Conservation (phyloP, 2,888 invertebrate species). For the Eurois occulta region DNA sequence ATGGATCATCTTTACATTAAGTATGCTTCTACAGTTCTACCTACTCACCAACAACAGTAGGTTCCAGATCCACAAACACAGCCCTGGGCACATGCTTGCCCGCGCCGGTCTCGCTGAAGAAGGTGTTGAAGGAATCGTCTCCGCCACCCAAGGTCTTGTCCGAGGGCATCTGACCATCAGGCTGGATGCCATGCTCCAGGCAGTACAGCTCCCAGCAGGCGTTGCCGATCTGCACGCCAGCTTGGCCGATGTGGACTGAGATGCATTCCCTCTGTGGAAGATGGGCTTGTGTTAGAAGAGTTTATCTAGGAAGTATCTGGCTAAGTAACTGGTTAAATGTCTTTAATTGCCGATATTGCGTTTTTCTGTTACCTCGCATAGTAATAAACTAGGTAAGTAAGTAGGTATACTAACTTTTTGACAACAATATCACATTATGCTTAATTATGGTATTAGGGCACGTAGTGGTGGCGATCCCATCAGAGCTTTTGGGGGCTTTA, state of each 20-base stretch:
- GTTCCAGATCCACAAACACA: conserved; percentile 97
- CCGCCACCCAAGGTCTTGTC: conserved; percentile 94
- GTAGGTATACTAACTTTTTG: background rate
- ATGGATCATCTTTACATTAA: background rate
- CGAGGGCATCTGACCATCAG: conserved; percentile 96
- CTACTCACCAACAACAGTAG: conserved; percentile 95
- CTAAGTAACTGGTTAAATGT: background rate
- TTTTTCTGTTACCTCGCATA: background rate
- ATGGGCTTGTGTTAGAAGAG: conserved; percentile 4
- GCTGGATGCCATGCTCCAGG: conserved; percentile 95
- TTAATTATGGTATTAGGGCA: conserved; percentile 36
- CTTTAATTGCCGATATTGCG: no score
- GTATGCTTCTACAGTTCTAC: background rate
- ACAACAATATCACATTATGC: background rate
- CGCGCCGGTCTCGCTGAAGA: conserved; percentile 94
- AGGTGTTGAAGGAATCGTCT: conserved; percentile 94
- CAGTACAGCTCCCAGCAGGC: conserved; percentile 97
- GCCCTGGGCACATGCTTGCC: conserved; percentile 97
- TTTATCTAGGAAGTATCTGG: background rate
- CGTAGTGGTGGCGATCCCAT: conserved; percentile 25
- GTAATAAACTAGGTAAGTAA: background rate
- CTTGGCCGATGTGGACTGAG: conserved; percentile 96
- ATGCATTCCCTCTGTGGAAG: conserved; percentile 94
- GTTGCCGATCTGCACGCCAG: conserved; percentile 96
- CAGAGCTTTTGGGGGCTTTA: conserved; percentile 28